Base-by-base conservation (phyloP, 1,140 invertebrate genomes). In the Zaprionus inermis region DNA sequence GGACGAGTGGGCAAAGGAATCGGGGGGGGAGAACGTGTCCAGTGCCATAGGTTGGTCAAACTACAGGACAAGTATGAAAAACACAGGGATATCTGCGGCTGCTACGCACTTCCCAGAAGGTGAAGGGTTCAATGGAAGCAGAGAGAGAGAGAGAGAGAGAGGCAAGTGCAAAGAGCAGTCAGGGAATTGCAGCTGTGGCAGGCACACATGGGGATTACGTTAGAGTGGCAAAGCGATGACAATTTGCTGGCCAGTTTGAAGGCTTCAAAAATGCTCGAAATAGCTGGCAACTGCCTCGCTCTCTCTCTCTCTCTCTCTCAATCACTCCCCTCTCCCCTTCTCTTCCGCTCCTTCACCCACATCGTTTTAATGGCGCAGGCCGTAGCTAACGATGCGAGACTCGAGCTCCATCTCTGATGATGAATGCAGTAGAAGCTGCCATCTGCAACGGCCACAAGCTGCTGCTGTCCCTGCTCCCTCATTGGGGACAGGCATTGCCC, bases 31-130 rank as follows among this genome's bases (percentile, higher is more conserved):
- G 49, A 7, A 44, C n/a, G n/a, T 44, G 38, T 44, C 38, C 38
- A 16, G 38, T 36, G 22, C 30, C 22, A 56, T 18, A 11, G 54
- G 38, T 44, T 44, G 38, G 38, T 5, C 2, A 44, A 49, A 57
- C 34, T 46, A 28, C 59, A 63, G 30, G 30, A 30, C n/a, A 63
- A 63, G 46, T 52, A 52, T 16, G 59, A 63, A 63, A 63, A 63
- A 63, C 59, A 32, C 59, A 63, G 49, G 52, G 18, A 49, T 49
- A 12, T 63, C 46, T 63, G 46, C 30, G 59, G 59, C 59, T 16
- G n/a, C n/a, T 16, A 44, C 38, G 38, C 38, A 44, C n/a, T 44
- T 18, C n/a, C 38, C n/a, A n/a, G 7, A 44, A 16, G n/a, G 5
- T 38, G 36, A 38, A 38, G 5, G 36, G n/a, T n/a, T n/a, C 12